Percentiles rank a stretch among this genome's conserved stretches.
Conservation (phyloP, 1,140 invertebrate species). For the Halesus radiatus region DNA sequence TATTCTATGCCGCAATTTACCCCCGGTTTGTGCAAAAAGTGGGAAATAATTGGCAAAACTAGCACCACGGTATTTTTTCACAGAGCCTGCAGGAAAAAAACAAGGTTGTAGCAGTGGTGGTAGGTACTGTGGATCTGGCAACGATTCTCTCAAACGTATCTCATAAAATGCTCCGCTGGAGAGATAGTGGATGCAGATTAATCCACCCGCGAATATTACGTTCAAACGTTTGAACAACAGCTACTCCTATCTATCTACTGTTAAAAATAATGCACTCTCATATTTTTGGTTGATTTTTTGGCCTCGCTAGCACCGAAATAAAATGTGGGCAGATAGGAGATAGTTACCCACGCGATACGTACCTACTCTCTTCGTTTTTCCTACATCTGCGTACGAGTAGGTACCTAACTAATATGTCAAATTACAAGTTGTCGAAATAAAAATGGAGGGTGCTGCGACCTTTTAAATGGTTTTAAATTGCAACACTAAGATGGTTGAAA, state of each 20-base stretch:
- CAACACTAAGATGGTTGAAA: too few relatives aligned
- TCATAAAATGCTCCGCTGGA: slow-evolving; percentile 48
- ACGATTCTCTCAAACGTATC: slow-evolving; percentile 44
- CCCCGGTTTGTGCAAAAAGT: background rate
- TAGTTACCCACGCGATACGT: too few relatives aligned
- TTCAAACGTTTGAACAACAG: slow-evolving; percentile 26
- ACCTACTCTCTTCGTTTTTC: too few relatives aligned
- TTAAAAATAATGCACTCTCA: slow-evolving; percentile 53
- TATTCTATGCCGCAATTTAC: background rate
- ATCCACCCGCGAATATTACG: slow-evolving; percentile 40
- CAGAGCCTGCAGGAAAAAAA: slow-evolving; percentile 13
- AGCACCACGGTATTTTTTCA: background rate
- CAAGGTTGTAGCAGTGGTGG: background rate
- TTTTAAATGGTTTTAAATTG: too few relatives aligned
- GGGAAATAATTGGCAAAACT: slow-evolving; percentile 1
- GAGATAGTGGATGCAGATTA: slow-evolving; percentile 47
- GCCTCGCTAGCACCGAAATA: background rate
- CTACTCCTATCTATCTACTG: too few relatives aligned
- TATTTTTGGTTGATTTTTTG: slow-evolving; percentile 26
- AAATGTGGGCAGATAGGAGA: too few relatives aligned
- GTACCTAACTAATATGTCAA: too few relatives aligned
- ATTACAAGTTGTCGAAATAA: too few relatives aligned
- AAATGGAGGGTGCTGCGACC: too few relatives aligned
- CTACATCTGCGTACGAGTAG: too few relatives aligned
- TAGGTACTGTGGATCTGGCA: slow-evolving; percentile 31